These are phyloP conservation scores for Drusus annulatus DNA, from an alignment of 1,140 invertebrate species.

Conservation along the genomic window DNA sequence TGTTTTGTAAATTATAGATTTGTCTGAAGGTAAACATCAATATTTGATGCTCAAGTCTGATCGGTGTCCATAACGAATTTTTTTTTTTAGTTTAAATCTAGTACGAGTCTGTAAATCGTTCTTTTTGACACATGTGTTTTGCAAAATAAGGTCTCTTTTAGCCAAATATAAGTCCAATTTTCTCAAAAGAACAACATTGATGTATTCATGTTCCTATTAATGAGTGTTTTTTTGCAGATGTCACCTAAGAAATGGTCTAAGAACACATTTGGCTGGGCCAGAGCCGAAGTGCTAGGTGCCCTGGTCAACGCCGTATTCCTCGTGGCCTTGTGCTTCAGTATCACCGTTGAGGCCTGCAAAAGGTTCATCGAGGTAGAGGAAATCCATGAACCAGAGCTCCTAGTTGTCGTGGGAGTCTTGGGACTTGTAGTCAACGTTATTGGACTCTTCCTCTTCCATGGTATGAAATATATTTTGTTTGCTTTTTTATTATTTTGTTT, in stretches of 20 bases:
- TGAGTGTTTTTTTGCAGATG: constrained; percentile 76
- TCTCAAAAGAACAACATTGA: not conserved
- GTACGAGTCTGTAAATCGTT: too few species aligned
- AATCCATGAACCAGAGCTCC: constrained; percentile 85
- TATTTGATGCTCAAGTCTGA: too few species aligned
- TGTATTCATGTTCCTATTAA: not conserved
- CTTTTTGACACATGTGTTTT: too few species aligned
- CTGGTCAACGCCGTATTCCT: constrained; percentile 94
- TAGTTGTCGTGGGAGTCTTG: constrained; percentile 84
- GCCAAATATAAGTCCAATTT: not conserved
- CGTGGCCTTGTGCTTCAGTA: constrained; percentile 94
- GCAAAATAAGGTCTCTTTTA: too few species aligned
- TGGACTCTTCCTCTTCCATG: constrained; percentile 87
- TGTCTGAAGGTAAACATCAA: too few species aligned
- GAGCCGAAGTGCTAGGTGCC: constrained; percentile 94
- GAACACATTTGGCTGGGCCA: constrained; percentile 95
- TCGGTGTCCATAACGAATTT: too few species aligned
- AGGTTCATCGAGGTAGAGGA: constrained; percentile 88
- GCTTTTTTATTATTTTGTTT: too few species aligned
- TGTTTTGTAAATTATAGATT: too few species aligned
- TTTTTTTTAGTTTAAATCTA: too few species aligned
- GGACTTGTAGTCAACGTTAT: constrained; percentile 89
- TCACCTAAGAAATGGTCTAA: constrained; percentile 96
- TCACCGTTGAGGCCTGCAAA: constrained; percentile 91
- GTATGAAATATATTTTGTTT: constrained; percentile 67